Evolutionary conservation across 2,113 vertebrate genomes (phyloP), one percentile per base, ranked within the genome.

Genomic region (Conger conger): DNA sequence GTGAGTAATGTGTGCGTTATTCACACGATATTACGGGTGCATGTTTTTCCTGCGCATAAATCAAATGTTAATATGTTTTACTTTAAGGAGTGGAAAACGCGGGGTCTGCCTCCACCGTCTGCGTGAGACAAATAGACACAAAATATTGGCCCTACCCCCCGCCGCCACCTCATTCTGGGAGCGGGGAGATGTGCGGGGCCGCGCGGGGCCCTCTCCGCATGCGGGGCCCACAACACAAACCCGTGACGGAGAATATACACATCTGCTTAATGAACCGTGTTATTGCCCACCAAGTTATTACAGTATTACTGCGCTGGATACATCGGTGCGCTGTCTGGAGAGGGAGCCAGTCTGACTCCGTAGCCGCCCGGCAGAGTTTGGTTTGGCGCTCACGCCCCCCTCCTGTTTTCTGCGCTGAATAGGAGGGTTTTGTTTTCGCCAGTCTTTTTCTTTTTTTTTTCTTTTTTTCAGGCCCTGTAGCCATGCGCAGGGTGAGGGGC

Each of bases 381-480:
- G 57, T 63, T 63, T 63, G 57, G 57, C 2, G 23, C 57, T 1
- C 57, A 20, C 57, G 18, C 86, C 76, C 57, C 82, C 57, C 81
- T 30, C 68, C 27, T n/a, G 27, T 23, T 33, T 15, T 80, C 42
- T 80, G n/a, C 1, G 8, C 8, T 84, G 76, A 84, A 79, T 84
- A 40, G 83, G 77, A 37, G 50, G 8, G 50, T 82, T 82, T 57
- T 82, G 79, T 82, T 82, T 82, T 60, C n/a, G 35, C 11, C 20
- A 45, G 20, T 84, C 54, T 78, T 54, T 76, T 84, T 78, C 50
- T 73, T 82, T 82, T 79, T 78, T 80, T 81, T 85, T 76, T 73
- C 77, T 82, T 79, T 78, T 80, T 81, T 85, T 76, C 77, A 80
- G 80, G 76, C 81, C 60, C 79, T 38, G n/a, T 37, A 85, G 82